Base-by-base conservation (phyloP, 2,797 vertebrate species). In the Somateria mollissima region DNA sequence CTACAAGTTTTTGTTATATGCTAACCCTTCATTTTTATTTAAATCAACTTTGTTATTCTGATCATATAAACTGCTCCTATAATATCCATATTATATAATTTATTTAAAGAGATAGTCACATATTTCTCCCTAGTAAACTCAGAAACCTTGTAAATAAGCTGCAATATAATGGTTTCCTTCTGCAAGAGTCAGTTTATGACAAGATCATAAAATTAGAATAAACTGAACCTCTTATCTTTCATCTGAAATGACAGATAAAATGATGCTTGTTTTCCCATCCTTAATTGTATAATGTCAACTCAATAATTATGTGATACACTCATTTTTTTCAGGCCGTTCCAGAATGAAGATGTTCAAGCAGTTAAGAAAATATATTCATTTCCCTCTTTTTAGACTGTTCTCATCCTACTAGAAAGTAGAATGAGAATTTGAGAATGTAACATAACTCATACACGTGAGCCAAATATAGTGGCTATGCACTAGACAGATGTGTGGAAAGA, bases 291-390 rank as follows among this genome's bases (percentile, higher is more conserved):
- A 36, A 39, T 7, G 45, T 58, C 14, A 69, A 11, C 7, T 49
- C 19, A 81, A 64, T 43, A 14, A 51, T 51, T 28, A 19, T 43
- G 18, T 67, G 36, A 61, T 27, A 71, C 1, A 51, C 28, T 73
- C 62, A 92, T 10, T 85, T 28, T 69, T 96, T 91, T 81, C 49
- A 71, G 25, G 39, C 21, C 21, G 73, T 96, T 96, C 34, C 39
- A 80, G 43, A 81, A 51, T 7, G 15, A 84, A 61, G 41, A 56
- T 69, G 37, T 56, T 70, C 34, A 61, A 89, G 51, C 57, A 93
- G 81, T 87, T 81, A 94, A 79, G 80, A 78, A 96, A 95, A 91
- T 6, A 84, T 58, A 77, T 13, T 32, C 30, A 24, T 94, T 92
- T 92, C 21, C 14, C 13, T 18, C 37, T n/a, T 2, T 60, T 80